Conservation (phyloP, 2,888 invertebrate genomes). For the Chironomus riparius region DNA sequence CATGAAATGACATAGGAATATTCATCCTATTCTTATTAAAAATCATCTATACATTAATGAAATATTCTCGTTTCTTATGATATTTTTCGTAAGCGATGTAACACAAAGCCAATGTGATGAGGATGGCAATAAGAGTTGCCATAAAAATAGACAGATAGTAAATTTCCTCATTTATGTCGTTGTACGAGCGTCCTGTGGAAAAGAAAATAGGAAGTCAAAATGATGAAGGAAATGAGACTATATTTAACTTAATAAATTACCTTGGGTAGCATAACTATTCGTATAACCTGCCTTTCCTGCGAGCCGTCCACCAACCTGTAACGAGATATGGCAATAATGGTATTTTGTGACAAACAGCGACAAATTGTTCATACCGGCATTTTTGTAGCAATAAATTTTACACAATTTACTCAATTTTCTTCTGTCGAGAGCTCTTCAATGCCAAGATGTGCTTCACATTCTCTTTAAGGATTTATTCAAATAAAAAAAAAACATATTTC, state of each 20-base stretch:
- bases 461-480: no score
- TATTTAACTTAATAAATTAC: neutral
- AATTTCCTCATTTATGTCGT: slow-evolving; percentile 23
- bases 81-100: slow-evolving; percentile 20
- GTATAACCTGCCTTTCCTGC: neutral
- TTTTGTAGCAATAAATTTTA: no score
- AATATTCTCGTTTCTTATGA: slow-evolving; percentile 21
- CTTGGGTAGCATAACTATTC: neutral
- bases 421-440: no score
- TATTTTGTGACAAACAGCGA: no score
- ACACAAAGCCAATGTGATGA: slow-evolving; percentile 5
- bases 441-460: no score
- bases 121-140: slow-evolving; percentile 9
- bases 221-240: neutral
- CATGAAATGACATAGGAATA: neutral
- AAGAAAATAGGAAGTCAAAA: no score
- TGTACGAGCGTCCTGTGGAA: slow-evolving; percentile 17
- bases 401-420: no score
- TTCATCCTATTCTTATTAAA: neutral
- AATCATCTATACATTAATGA: slow-evolving; percentile 15
- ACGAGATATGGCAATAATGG: no score
- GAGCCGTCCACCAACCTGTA: no score
- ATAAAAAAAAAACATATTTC: no score
- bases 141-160: slow-evolving; percentile 13
- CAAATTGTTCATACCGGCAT: no score